phyloP scores from a whole-genome alignment of 2,797 vertebrate genomes.

The Pyrrhura leucotis region DNA sequence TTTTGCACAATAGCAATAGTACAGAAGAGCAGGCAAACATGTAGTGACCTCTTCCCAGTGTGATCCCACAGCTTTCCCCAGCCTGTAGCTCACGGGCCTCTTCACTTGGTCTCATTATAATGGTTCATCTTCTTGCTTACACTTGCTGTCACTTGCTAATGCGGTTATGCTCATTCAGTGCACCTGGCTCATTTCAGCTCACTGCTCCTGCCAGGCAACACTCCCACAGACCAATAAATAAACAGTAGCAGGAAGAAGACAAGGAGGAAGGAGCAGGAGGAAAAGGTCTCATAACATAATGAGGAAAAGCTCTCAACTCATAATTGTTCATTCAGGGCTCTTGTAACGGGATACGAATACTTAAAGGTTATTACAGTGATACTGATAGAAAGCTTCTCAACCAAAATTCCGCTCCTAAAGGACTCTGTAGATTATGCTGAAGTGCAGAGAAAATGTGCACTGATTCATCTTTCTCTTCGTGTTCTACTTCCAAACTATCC shows the following conservation, averaged over 20 bases:
- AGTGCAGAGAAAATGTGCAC: background rate
- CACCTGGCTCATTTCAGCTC: background rate
- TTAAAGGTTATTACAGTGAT: background rate
- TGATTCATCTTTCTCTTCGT: constrained; percentile 10
- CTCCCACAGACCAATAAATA: background rate
- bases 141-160: background rate
- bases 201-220: background rate
- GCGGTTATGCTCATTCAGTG: background rate
- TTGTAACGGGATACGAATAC: constrained; percentile 16
- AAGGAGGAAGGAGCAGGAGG: background rate
- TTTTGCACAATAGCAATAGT: background rate
- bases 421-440: background rate
- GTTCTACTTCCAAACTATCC: background rate
- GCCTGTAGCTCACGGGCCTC: background rate
- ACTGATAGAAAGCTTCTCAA: background rate
- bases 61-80: background rate
- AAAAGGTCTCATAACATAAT: background rate
- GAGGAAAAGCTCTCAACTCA: background rate
- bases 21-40: background rate
- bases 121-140: background rate
- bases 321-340: background rate
- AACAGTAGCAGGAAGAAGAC: background rate
- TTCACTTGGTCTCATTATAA: background rate
- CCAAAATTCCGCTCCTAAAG: background rate
- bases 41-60: background rate